Base-by-base conservation (phyloP, 2,113 vertebrate species). In the Protobothrops mucrosquamatus region DNA sequence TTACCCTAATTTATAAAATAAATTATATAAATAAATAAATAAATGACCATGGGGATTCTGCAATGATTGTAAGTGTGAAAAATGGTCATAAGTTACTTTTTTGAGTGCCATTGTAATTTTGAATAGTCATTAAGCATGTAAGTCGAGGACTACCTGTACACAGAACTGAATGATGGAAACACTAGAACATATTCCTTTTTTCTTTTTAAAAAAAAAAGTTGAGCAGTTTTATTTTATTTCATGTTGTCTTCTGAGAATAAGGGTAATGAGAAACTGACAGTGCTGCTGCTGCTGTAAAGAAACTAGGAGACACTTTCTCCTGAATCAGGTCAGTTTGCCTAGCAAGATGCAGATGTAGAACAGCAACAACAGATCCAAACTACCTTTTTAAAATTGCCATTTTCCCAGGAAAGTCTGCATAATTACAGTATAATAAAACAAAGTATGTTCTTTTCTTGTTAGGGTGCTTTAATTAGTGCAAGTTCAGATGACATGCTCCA, bases 391-490 rank as follows among this genome's bases (percentile, higher is more conserved):
- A 81, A 55, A 39, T n/a, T n/a, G 85, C 23, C 7, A 22, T 48
- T 91, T 81, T 91, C 26, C 9, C 39, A 87, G 7, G 10, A 29
- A 34, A 39, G n/a, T 39, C 57, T 64, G 26, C 48, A 64, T 74
- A 34, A 39, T 55, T 15, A 20, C 46, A 1, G 46, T 48, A 51
- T 52, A 18, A 26, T 55, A 74, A 89, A 34, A 46, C 52, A 74
- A 56, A 59, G 51, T 92, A 2, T 94, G 4, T 88, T 95, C 4
- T 2, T 55, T 29, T 56, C 46, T 43, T 34, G 89, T 97, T 90
- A 99, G 99, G 99, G 99, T 95, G 99, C 99, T 92, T 97, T 99
- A 97, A 99, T 99, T 95, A 99, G 99, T 96, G 99, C 99, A 0
- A 98, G 98, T 96, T 98, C 99, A 93, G 99, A 99, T 89, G 99